Evolutionary conservation across 2,888 invertebrate species (phyloP), one percentile per base, ranked within the genome.

Genomic region (Drosophila quinaria): DNA sequence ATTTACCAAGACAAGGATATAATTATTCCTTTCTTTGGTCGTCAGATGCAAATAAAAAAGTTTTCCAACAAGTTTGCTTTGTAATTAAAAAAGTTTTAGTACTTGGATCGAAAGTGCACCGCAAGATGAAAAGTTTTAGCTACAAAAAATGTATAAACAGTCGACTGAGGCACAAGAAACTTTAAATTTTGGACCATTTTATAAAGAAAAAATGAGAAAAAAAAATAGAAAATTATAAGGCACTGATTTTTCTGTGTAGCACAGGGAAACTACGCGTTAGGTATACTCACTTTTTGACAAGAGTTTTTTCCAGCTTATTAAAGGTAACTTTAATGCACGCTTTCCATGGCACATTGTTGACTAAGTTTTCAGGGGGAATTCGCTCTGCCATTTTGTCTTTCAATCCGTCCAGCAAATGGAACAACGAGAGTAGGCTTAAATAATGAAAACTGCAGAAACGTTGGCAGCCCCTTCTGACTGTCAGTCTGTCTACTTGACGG

Each of bases 361-460:
- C 44, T 44, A 56, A 44, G 55, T 25, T 55, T 51, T 44, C 9
- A 8, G 19, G 13, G 17, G 31, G 31, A 19, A 11, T 29, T 19
- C 47, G n/a, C 13, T 46, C 29, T 50, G 49, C 42, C 42, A 66
- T 68, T 65, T 74, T 70, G 68, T 62, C 63, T 64, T 69, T 70
- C 74, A 76, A 55, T 61, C 70, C 62, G 69, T 59, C 64, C 41
- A 62, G 62, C 50, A 75, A 63, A 58, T 59, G 59, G 47, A 60
- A 63, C 54, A 75, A 66, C 49, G 65, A 51, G 59, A 39, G 37
- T 9, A 11, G 44, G 52, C 58, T 64, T 59, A 64, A 54, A 74
- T 58, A 69, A 65, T 62, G 42, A 29, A 58, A 46, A 52, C 51
- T 35, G 46, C 35, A 65, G 44, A 13, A 46, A 42, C 25, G 46